Conservation (phyloP, 2,113 vertebrate species). For the Eonycteris spelaea region DNA sequence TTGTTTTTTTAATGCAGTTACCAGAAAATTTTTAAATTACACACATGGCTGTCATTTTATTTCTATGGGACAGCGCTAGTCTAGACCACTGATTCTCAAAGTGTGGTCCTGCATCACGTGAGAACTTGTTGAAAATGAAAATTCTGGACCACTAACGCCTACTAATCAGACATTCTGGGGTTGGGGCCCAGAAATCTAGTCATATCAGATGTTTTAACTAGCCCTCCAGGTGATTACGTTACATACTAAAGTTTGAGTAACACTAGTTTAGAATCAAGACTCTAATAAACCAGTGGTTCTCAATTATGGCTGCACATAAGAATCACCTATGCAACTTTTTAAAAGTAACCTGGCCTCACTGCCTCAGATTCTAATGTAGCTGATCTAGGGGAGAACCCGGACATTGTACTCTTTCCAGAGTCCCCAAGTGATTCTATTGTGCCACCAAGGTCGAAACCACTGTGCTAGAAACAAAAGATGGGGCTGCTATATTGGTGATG, state of each 20-base stretch:
- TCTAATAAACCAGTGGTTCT: neutral
- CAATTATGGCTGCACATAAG: neutral
- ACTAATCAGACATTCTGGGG: neutral
- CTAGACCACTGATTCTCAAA: neutral
- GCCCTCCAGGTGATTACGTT: neutral
- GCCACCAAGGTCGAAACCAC: neutral
- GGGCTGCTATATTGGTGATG: neutral
- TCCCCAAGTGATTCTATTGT: neutral
- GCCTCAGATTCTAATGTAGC: neutral
- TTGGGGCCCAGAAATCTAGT: neutral
- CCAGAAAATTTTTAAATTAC: neutral
- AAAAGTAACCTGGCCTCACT: neutral
- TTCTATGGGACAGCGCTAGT: neutral
- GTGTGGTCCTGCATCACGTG: neutral
- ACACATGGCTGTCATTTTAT: neutral
- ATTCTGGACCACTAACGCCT: neutral
- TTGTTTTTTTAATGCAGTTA: neutral
- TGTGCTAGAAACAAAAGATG: neutral
- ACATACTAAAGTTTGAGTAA: neutral
- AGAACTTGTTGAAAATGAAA: neutral
- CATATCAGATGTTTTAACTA: neutral
- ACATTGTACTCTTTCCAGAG: neutral
- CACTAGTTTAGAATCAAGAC: neutral
- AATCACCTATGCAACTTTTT: neutral
- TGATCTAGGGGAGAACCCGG: neutral